A percentile compares a stretch with the other conserved stretches of the same genome.
Conservation (phyloP, 2,888 invertebrate genomes). For the Acanthopleura granulata region DNA sequence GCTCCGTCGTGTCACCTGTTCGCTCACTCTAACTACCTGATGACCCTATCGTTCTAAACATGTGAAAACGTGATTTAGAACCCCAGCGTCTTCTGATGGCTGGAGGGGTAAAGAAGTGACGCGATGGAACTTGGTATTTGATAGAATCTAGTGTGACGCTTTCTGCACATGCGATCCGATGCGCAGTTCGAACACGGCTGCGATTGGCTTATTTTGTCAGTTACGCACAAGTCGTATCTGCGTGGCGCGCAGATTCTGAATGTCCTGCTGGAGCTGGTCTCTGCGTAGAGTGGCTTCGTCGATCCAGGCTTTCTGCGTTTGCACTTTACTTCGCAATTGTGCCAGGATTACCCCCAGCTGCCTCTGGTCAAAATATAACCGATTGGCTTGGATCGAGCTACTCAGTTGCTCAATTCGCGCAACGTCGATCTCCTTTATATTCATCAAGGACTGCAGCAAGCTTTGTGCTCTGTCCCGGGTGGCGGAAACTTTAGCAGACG, state of each 20-base stretch:
- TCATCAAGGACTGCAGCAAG: conserved; percentile 12
- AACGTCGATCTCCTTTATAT: conserved; percentile 20
- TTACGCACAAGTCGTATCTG: background rate
- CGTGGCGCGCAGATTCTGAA: background rate
- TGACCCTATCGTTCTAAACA: too few species aligned
- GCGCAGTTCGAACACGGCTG: too few species aligned
- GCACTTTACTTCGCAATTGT: background rate
- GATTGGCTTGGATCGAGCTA: background rate
- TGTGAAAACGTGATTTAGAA: too few species aligned
- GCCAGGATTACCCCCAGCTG: background rate
- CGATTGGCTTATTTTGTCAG: too few species aligned
- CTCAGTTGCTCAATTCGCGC: conserved; percentile 15
- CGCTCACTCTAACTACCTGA: too few species aligned
- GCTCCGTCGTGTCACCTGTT: too few species aligned
- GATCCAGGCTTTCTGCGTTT: background rate
- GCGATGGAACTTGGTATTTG: too few species aligned
- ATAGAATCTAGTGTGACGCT: too few species aligned
- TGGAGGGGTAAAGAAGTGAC: too few species aligned
- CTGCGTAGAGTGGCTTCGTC: background rate
- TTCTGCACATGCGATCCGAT: too few species aligned
- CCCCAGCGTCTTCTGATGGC: too few species aligned
- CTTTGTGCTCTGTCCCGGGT: conserved; percentile 1
- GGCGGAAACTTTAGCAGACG: background rate
- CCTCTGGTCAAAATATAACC: background rate
- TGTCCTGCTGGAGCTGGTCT: background rate